These are phyloP conservation scores for Drosophila yooni DNA, from an alignment of 2,888 invertebrate genomes.

Conservation along the genomic window DNA sequence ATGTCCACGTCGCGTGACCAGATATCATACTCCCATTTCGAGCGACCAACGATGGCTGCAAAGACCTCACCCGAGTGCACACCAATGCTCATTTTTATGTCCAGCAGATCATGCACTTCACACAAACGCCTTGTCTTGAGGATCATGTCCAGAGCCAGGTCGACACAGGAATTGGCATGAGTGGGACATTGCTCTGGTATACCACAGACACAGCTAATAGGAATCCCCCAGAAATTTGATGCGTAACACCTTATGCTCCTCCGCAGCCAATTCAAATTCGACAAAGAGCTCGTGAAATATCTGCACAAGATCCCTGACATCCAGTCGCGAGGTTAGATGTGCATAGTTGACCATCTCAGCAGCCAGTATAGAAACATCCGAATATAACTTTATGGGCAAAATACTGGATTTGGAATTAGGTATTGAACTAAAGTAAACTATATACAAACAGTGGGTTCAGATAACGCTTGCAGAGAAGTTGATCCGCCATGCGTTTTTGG, in stretches of 20 bases:
- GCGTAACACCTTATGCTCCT: conserved; percentile 90
- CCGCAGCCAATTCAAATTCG: conserved; percentile 94
- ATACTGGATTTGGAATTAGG: conserved; percentile 86
- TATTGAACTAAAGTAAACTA: not conserved
- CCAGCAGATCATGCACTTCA: conserved; percentile 90
- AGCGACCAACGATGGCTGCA: conserved; percentile 95
- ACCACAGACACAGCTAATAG: conserved; percentile 95
- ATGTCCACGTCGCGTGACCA: conserved; percentile 98
- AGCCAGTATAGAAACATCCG: conserved; percentile 94
- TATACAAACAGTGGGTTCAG: conserved; percentile 20
- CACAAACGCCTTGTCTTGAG: conserved; percentile 90
- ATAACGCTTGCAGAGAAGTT: conserved; percentile 2
- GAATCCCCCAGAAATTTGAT: conserved; percentile 97
- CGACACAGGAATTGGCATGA: conserved; percentile 95
- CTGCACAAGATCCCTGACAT: conserved; percentile 92
- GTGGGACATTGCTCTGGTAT: conserved; percentile 90
- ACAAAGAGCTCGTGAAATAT: conserved; percentile 95
- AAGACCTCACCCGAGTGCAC: conserved; percentile 96
- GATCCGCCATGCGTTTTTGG: conserved; percentile 85
- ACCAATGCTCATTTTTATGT: conserved; percentile 98
- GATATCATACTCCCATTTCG: conserved; percentile 98
- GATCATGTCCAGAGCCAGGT: conserved; percentile 95
- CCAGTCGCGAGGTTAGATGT: conserved; percentile 89
- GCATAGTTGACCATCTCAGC: conserved; percentile 97
- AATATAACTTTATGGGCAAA: conserved; percentile 93